Percentiles rank a stretch among this genome's conserved stretches.
Evolutionary conservation across 2,888 invertebrate species (phyloP).

Genomic region (Lysandra coridon): DNA sequence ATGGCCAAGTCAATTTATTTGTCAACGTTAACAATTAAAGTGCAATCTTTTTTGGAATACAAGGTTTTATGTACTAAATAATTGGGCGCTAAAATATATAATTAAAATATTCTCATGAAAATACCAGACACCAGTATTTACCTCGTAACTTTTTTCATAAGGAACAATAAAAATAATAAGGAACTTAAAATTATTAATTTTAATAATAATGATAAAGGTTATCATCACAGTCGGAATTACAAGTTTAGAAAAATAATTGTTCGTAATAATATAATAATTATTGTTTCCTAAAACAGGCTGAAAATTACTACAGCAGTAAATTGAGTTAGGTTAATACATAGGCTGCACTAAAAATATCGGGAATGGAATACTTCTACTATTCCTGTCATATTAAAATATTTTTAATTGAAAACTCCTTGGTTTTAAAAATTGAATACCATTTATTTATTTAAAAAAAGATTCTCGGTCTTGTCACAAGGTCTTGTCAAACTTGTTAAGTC

Average conservation of each 20-base stretch:
- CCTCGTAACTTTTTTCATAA: background rate
- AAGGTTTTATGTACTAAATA: background rate
- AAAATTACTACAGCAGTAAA: background rate
- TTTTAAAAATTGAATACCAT: too few species aligned
- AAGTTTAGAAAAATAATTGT: slow-evolving; percentile 6
- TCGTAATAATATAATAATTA: background rate
- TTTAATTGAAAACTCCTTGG: too few species aligned
- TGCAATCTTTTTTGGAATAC: background rate
- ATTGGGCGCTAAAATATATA: background rate
- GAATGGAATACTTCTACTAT: too few species aligned
- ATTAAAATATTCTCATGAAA: background rate
- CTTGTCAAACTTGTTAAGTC: too few species aligned
- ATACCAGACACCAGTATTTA: too few species aligned
- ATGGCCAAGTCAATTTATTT: background rate
- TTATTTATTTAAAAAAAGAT: too few species aligned
- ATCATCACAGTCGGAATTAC: slow-evolving; percentile 7
- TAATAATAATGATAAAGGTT: background rate
- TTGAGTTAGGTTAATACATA: background rate
- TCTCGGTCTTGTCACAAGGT: too few species aligned
- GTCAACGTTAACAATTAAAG: background rate
- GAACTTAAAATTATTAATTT: background rate
- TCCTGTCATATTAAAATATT: too few species aligned
- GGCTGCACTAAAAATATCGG: too few species aligned
- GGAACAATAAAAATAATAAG: slow-evolving; percentile 1
- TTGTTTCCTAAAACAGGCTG: background rate